phyloP scores from a whole-genome alignment of 2,888 invertebrate genomes.

The Coremacera marginata region DNA sequence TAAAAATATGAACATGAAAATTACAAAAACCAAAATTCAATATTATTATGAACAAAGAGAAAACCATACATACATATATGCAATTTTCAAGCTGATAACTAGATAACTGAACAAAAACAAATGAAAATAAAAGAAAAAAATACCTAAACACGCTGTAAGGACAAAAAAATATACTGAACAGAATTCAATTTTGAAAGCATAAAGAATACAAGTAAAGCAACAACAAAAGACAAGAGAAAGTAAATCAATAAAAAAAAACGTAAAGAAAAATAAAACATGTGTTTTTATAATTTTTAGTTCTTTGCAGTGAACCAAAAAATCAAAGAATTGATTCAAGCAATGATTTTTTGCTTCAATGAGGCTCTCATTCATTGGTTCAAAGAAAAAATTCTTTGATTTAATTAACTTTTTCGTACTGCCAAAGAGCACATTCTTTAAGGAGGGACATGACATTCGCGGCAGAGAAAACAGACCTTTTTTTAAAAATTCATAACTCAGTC shows the following conservation, averaged over 20 bases:
- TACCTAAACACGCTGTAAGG: conserved; percentile 30
- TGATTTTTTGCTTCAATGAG: no score
- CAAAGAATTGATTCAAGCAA: no score
- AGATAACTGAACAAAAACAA: conserved; percentile 26
- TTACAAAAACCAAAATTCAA: conserved; percentile 52
- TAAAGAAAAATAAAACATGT: conserved; percentile 35
- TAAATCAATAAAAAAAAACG: conserved; percentile 57
- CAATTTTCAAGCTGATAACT: conserved; percentile 40
- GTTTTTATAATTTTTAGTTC: no score
- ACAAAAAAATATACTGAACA: conserved; percentile 18
- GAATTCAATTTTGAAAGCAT: conserved; percentile 24
- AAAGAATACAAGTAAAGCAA: conserved; percentile 45
- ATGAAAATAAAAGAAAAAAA: conserved; percentile 27
- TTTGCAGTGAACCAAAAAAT: no score
- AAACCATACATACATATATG: conserved; percentile 46
- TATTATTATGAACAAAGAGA: conserved; percentile 65
- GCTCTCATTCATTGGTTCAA: no score
- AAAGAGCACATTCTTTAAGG: no score
- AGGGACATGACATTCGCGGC: no score
- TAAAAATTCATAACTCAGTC: no score
- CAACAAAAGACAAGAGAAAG: conserved; percentile 48
- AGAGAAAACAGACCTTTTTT: no score
- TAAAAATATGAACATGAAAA: conserved; percentile 74
- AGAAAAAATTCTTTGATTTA: no score
- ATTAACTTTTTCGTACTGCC: no score